These are phyloP conservation scores for Protonemura montana DNA, from an alignment of 2,888 invertebrate species.

Conservation along the genomic window DNA sequence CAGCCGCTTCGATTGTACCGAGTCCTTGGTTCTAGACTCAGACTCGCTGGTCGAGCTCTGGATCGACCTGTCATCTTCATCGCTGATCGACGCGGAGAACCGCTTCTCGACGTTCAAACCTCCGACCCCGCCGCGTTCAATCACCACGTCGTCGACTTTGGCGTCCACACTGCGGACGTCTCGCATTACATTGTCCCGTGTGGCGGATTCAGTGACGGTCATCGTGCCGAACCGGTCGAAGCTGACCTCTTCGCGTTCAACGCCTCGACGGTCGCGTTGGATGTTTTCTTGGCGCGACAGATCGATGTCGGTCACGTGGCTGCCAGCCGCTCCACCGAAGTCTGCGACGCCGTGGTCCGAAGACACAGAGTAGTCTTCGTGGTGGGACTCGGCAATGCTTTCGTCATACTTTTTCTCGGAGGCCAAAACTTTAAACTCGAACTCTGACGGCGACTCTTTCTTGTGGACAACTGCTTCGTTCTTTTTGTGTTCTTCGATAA, in stretches of 20 bases:
- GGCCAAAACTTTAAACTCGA: slow-evolving; percentile 69
- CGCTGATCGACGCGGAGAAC: slow-evolving; percentile 44
- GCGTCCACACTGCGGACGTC: slow-evolving; percentile 44
- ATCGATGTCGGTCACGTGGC: slow-evolving; percentile 44
- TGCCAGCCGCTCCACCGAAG: slow-evolving; percentile 35
- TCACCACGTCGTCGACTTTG: slow-evolving; percentile 45
- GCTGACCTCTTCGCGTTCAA: slow-evolving; percentile 44
- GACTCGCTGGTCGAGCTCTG: slow-evolving; percentile 46
- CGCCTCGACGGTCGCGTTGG: slow-evolving; percentile 35
- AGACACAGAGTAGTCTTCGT: slow-evolving; percentile 48
- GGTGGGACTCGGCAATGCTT: slow-evolving; percentile 52
- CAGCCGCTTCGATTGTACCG: slow-evolving; percentile 22
- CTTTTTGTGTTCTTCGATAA: slow-evolving; percentile 73
- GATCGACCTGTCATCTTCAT: slow-evolving; percentile 46
- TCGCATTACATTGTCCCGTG: slow-evolving; percentile 17
- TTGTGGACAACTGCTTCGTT: slow-evolving; percentile 62
- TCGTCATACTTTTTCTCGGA: slow-evolving; percentile 52
- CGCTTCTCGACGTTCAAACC: slow-evolving; percentile 43
- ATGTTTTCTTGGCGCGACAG: slow-evolving; percentile 39
- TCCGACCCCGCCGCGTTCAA: slow-evolving; percentile 39
- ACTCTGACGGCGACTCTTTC: slow-evolving; percentile 77
- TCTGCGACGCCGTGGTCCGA: slow-evolving; percentile 43
- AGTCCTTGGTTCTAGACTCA: slow-evolving; percentile 44
- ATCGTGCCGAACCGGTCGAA: slow-evolving; percentile 42
- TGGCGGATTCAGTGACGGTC: neutral